phyloP scores from a whole-genome alignment of 2,888 invertebrate genomes.

The Petrophora chlorosata region DNA sequence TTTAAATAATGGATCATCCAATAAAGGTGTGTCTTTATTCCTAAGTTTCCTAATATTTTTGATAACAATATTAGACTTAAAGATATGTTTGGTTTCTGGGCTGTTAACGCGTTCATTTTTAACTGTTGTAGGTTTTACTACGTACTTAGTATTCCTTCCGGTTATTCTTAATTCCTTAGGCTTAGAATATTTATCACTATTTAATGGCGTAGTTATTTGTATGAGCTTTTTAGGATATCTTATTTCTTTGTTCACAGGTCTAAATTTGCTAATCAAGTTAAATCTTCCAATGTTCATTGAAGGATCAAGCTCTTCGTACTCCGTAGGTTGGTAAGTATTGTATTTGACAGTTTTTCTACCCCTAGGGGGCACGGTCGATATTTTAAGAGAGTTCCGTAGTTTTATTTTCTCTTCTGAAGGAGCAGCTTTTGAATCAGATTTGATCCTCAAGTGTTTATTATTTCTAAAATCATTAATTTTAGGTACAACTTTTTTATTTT shows the following conservation, averaged over 20 bases:
- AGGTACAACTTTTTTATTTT: too few species aligned
- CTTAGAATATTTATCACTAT: too few species aligned
- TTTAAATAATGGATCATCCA: constrained; percentile 47
- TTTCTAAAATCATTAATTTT: too few species aligned
- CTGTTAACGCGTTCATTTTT: not conserved
- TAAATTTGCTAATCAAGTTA: not conserved
- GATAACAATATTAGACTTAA: constrained; percentile 16
- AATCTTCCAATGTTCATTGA: constrained; percentile 11
- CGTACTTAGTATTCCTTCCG: too few species aligned
- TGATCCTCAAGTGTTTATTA: not conserved
- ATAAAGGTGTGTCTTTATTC: constrained; percentile 18
- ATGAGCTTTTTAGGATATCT: not conserved
- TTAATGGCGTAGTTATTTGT: not conserved
- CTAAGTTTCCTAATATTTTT: constrained; percentile 31
- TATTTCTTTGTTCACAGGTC: not conserved
- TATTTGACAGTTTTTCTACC: constrained; percentile 44
- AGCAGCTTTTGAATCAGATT: not conserved
- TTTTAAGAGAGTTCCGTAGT: not conserved
- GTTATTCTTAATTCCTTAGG: too few species aligned
- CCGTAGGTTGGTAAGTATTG: constrained; percentile 57
- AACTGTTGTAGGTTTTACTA: not conserved
- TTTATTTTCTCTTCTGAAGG: not conserved
- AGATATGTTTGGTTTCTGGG: constrained; percentile 11
- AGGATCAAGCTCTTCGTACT: constrained; percentile 47
- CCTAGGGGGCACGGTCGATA: not conserved